phyloP scores from a whole-genome alignment of 2,888 invertebrate genomes.

The Marasmarcha lunaedactyla region DNA sequence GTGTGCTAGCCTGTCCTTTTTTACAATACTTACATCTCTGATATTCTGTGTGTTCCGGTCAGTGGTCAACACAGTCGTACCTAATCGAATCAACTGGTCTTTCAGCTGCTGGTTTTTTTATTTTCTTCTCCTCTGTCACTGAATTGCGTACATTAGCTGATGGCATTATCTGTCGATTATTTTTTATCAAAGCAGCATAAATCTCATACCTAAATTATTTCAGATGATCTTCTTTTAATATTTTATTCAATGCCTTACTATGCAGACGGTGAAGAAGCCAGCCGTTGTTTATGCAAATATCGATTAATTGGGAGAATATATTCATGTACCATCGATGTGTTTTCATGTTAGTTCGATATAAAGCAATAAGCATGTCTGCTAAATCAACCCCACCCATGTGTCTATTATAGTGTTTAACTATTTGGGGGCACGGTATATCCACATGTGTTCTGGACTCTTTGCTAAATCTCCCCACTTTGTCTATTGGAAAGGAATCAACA shows the following conservation, averaged over 20 bases:
- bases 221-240: too few species aligned
- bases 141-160: too few species aligned
- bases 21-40: slow-evolving; percentile 17
- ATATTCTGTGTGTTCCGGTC: slow-evolving; percentile 14
- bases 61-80: slow-evolving; percentile 15
- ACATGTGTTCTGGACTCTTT: background rate
- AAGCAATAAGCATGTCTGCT: too few species aligned
- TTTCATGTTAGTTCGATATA: too few species aligned
- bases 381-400: too few species aligned
- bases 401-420: slow-evolving; percentile 5
- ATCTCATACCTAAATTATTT: slow-evolving; percentile 16
- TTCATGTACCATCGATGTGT: too few species aligned
- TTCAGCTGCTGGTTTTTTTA: slow-evolving; percentile 14
- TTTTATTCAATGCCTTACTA: slow-evolving; percentile 8
- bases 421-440: slow-evolving; percentile 2
- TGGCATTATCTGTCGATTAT: slow-evolving; percentile 2
- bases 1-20: slow-evolving; percentile 16
- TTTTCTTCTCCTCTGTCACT: slow-evolving; percentile 8
- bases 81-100: slow-evolving; percentile 14
- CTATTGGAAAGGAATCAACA: background rate
- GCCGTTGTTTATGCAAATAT: too few species aligned
- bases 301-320: too few species aligned
- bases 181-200: slow-evolving; percentile 11
- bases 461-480: background rate
- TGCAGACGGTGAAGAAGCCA: too few species aligned